A percentile compares a stretch with the other conserved stretches of the same genome.
phyloP scores from a whole-genome alignment of 2,113 vertebrate genomes.

The Odocoileus virginianus region DNA sequence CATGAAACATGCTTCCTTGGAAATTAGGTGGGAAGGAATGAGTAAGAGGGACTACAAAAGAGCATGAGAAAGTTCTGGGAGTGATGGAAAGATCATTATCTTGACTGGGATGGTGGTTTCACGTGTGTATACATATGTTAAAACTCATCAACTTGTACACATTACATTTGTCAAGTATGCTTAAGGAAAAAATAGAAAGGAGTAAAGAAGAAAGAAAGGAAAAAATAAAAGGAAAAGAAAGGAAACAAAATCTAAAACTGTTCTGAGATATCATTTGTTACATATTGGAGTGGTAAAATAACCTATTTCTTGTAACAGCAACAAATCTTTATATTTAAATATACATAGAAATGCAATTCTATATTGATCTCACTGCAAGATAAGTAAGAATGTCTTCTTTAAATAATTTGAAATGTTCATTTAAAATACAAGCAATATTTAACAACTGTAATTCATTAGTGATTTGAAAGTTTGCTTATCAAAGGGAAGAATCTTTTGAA shows the following conservation, averaged over 20 bases:
- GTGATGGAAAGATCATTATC: not conserved
- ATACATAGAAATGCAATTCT: not conserved
- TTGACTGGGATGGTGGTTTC: not conserved
- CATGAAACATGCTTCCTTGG: not conserved
- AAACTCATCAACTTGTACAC: not conserved
- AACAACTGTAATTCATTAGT: not conserved
- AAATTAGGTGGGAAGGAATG: not conserved
- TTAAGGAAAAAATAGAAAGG: not conserved
- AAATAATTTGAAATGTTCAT: slow-evolving; percentile 5
- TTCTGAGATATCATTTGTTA: not conserved
- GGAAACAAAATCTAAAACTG: not conserved
- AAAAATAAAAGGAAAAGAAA: not conserved
- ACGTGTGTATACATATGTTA: not conserved
- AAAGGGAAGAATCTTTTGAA: slow-evolving; percentile 8
- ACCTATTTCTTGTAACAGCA: not conserved
- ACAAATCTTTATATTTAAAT: slow-evolving; percentile 11
- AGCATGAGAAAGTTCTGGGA: not conserved
- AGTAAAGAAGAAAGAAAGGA: too few relatives aligned
- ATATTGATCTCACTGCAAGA: not conserved
- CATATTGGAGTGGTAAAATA: not conserved
- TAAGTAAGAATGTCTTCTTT: not conserved
- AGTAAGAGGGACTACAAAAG: not conserved
- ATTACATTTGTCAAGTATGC: not conserved
- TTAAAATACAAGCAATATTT: not conserved
- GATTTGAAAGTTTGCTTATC: not conserved